Conservation (phyloP, 2,113 vertebrate species). For the Peromyscus maniculatus region DNA sequence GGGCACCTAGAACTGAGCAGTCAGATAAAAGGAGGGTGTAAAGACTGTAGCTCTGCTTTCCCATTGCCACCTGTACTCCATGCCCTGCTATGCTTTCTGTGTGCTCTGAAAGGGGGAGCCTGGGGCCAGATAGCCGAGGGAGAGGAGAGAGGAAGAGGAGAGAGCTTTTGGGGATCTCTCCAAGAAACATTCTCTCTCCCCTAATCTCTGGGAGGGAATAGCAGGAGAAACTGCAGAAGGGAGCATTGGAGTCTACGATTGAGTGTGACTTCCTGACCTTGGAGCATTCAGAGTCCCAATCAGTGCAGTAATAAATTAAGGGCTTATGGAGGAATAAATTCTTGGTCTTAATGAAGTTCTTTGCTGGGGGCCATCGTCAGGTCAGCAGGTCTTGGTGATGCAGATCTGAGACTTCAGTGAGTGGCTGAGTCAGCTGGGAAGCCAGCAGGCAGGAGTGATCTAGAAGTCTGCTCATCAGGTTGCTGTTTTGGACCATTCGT, state of each 20-base stretch:
- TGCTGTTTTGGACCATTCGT: background rate
- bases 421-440: conserved; percentile 33
- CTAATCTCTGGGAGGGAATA: background rate
- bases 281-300: conserved; percentile 79
- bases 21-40: background rate
- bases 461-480: background rate
- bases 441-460: conserved; percentile 24
- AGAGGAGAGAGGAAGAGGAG: conserved; percentile 22
- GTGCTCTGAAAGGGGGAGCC: background rate
- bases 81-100: background rate
- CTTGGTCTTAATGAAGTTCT: conserved; percentile 81
- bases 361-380: conserved; percentile 79
- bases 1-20: background rate
- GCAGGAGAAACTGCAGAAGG: conserved; percentile 69
- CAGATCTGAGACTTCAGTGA: conserved; percentile 51
- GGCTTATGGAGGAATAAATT: conserved; percentile 83
- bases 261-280: conserved; percentile 76
- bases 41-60: background rate
- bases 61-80: background rate
- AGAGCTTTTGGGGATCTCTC: conserved; percentile 30
- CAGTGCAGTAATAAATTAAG: conserved; percentile 82
- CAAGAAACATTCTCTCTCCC: conserved; percentile 35
- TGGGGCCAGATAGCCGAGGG: conserved; percentile 13
- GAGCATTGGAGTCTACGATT: conserved; percentile 52
- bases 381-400: conserved; percentile 67